Evolutionary conservation across 2,888 invertebrate genomes (phyloP), one percentile per base, ranked within the genome.

Genomic region (Nomada fabriciana): DNA sequence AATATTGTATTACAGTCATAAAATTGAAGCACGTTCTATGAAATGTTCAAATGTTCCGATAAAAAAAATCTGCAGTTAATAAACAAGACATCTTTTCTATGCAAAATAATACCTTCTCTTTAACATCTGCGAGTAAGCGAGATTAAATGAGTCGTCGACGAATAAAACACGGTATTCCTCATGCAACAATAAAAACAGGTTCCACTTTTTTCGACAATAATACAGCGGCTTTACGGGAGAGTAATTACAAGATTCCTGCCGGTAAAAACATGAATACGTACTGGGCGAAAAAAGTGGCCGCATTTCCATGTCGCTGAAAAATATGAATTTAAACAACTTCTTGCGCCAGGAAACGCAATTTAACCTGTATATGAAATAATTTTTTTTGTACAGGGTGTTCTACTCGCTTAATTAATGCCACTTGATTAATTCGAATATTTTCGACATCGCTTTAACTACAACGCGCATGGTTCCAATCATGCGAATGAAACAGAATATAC

Each of bases 241-340:
- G 50, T 70, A 47, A 50, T 60, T 70, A 70, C 69, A 70, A 70
- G 59, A 70, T 29, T 70, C 36, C 59, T 47, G 15, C n/a, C 15
- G n/a, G 36, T 29, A 52, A 18, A 59, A 69, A 59, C n/a, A n/a
- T 11, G n/a, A 47, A 29, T 59, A 47, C 47, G n/a, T 18, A 50
- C 5, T 18, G 25, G 25, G 25, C 13, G 57, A 10, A n/a, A n/a
- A 59, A 69, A 36, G 25, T 10, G 50, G 50, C 3, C n/a, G n/a
- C 20, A 67, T 67, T 67, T 53, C 36, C 65, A 53, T 67, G 53
- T 36, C 65, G 36, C 36, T 67, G 20, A 11, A 53, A 67, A 67
- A 67, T 52, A 65, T 65, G 50, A 52, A 52, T 65, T 25, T 52
- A 52, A 65, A 52, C 29, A 65, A 29, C n/a, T n/a, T 65, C 29